Percentiles rank a stretch among this genome's conserved stretches.
Evolutionary conservation across 2,113 vertebrate genomes (phyloP).

Genomic region (Delphinus delphis): DNA sequence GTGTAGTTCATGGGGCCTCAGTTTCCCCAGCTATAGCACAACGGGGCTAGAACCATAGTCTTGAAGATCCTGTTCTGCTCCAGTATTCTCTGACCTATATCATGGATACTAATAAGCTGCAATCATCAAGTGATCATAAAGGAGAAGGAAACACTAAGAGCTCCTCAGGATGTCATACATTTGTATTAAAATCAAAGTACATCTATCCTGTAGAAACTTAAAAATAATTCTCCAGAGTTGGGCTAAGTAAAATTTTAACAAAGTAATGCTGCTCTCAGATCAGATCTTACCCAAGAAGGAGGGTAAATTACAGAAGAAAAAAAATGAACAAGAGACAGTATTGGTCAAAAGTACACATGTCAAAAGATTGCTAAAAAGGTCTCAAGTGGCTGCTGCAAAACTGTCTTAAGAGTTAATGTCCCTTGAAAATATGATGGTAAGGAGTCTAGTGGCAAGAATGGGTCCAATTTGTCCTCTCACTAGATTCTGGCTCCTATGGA

Average conservation of each 20-base stretch:
- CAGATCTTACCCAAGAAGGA: background rate
- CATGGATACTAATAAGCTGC: background rate
- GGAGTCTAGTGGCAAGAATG: background rate
- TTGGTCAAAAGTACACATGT: background rate
- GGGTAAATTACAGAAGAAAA: background rate
- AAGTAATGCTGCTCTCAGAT: background rate
- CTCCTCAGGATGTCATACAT: background rate
- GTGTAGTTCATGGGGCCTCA: background rate
- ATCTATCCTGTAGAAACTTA: background rate
- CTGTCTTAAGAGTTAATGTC: background rate
- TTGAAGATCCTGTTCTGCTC: background rate
- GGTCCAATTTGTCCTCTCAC: background rate
- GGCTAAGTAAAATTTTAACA: background rate
- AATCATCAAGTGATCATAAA: background rate
- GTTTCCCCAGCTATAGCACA: background rate
- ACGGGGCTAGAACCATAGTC: background rate
- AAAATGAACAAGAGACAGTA: background rate
- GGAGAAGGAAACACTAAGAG: background rate
- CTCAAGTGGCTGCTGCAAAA: background rate
- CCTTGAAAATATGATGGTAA: background rate
- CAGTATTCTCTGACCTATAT: background rate
- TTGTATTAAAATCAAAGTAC: background rate
- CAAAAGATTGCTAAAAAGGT: background rate
- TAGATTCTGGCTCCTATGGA: background rate
- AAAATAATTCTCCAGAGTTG: constrained; percentile 14